Evolutionary conservation across 2,888 invertebrate species (phyloP).

Genomic region (Oscheius sp.): DNA sequence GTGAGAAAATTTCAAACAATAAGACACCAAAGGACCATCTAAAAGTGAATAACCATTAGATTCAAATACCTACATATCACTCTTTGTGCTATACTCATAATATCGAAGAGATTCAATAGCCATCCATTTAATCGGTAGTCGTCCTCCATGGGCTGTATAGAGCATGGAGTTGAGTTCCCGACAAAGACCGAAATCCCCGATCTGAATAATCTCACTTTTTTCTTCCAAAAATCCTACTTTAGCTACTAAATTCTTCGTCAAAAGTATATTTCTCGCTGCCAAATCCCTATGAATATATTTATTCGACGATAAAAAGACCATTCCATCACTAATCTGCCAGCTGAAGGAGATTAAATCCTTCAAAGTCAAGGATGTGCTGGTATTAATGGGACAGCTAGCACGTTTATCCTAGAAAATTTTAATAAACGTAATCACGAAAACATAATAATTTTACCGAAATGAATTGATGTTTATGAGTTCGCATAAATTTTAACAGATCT

Average conservation of each 20-base stretch:
- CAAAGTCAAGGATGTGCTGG: not conserved
- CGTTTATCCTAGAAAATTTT: constrained; percentile 33
- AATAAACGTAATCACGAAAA: too few relatives aligned
- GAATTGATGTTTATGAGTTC: constrained; percentile 44
- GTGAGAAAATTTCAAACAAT: constrained; percentile 31
- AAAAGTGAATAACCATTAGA: too few relatives aligned
- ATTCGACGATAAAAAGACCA: constrained; percentile 3
- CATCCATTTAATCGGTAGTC: constrained; percentile 66
- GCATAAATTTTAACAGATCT: constrained; percentile 52
- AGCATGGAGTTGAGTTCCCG: constrained; percentile 54
- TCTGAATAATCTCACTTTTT: constrained; percentile 34
- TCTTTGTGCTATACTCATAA: constrained; percentile 55
- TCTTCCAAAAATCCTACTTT: constrained; percentile 39
- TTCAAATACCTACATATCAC: constrained; percentile 51
- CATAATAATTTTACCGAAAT: constrained; percentile 43
- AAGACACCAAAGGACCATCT: constrained; percentile 36
- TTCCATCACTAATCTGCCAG: constrained; percentile 61
- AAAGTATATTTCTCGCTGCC: constrained; percentile 56
- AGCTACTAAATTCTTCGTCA: constrained; percentile 56
- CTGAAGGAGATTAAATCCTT: constrained; percentile 59
- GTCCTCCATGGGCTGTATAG: constrained; percentile 58
- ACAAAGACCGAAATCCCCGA: constrained; percentile 62
- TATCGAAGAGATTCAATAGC: constrained; percentile 56
- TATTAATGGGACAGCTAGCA: not conserved
- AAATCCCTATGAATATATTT: constrained; percentile 25